phyloP scores from a whole-genome alignment of 2,797 vertebrate species.

The Microctenopoma lineatum region DNA sequence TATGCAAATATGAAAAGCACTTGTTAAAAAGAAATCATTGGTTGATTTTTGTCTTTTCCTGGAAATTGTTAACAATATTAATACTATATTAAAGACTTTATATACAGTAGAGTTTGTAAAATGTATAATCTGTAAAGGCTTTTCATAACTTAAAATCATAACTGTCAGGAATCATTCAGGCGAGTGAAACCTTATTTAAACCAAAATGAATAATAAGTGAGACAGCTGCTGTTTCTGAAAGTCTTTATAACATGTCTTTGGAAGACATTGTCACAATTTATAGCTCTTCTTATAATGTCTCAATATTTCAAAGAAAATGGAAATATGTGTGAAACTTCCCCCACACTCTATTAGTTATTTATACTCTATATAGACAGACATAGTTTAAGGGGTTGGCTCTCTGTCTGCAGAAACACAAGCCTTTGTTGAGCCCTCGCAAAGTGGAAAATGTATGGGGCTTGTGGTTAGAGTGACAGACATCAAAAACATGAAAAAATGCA shows the following conservation, averaged over 20 bases:
- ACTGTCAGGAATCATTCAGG: constrained; percentile 10
- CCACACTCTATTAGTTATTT: constrained; percentile 76
- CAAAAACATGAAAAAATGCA: constrained; percentile 41
- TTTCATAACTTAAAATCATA: background rate
- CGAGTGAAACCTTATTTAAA: constrained; percentile 15
- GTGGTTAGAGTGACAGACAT: constrained; percentile 81
- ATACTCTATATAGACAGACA: constrained; percentile 55
- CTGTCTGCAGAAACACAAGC: constrained; percentile 31
- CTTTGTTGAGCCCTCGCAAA: constrained; percentile 30
- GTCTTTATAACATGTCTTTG: constrained; percentile 15
- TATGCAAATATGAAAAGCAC: too few relatives aligned
- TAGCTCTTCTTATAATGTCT: constrained; percentile 45
- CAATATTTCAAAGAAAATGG: constrained; percentile 68
- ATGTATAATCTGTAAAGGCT: too few relatives aligned
- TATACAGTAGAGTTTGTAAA: too few relatives aligned
- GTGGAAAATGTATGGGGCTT: constrained; percentile 77
- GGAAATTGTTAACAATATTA: too few relatives aligned
- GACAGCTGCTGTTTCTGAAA: constrained; percentile 20
- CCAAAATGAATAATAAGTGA: background rate
- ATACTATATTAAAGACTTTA: too few relatives aligned
- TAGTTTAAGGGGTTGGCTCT: constrained; percentile 27
- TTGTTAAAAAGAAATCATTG: too few relatives aligned
- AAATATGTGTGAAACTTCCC: constrained; percentile 71
- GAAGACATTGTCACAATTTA: constrained; percentile 31
- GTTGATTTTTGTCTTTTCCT: too few relatives aligned